Percentiles rank a stretch among this genome's conserved stretches.
These are phyloP conservation scores for Anguilla obscura DNA, from an alignment of 2,797 vertebrate genomes.

Conservation along the genomic window DNA sequence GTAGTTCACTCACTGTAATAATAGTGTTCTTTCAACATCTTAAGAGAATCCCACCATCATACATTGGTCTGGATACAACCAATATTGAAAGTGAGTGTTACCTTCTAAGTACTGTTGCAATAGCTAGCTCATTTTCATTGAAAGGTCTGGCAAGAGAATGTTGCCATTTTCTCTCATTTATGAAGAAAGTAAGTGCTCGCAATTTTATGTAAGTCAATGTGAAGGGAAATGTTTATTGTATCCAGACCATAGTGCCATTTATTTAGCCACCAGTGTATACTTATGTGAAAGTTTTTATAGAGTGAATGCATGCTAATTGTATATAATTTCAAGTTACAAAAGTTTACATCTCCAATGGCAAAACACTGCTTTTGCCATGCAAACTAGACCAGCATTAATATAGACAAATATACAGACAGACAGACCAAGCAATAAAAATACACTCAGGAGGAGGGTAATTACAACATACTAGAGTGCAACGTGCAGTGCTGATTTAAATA, in stretches of 20 bases:
- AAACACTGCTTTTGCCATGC: too few relatives aligned
- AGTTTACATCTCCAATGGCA: neutral
- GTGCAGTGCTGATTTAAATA: slow-evolving; percentile 8
- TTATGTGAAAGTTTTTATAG: neutral
- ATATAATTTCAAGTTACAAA: neutral
- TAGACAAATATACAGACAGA: neutral
- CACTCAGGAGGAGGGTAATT: neutral
- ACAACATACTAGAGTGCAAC: neutral
- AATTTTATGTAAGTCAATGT: neutral
- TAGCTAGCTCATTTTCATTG: too few relatives aligned
- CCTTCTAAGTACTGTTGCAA: too few relatives aligned
- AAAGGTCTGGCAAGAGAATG: too few relatives aligned
- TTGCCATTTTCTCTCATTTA: too few relatives aligned
- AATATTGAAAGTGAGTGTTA: too few relatives aligned
- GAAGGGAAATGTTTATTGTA: neutral
- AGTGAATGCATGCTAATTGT: neutral
- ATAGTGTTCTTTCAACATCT: too few relatives aligned
- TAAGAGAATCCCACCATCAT: too few relatives aligned
- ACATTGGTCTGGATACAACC: too few relatives aligned
- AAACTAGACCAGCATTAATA: too few relatives aligned
- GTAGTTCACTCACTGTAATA: too few relatives aligned
- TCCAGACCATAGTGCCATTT: neutral
- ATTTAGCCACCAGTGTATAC: neutral
- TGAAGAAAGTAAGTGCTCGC: too few relatives aligned
- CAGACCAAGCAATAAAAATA: neutral